A percentile compares a stretch with the other conserved stretches of the same genome.
phyloP scores from a whole-genome alignment of 2,888 invertebrate genomes.

The Meteorus colon region DNA sequence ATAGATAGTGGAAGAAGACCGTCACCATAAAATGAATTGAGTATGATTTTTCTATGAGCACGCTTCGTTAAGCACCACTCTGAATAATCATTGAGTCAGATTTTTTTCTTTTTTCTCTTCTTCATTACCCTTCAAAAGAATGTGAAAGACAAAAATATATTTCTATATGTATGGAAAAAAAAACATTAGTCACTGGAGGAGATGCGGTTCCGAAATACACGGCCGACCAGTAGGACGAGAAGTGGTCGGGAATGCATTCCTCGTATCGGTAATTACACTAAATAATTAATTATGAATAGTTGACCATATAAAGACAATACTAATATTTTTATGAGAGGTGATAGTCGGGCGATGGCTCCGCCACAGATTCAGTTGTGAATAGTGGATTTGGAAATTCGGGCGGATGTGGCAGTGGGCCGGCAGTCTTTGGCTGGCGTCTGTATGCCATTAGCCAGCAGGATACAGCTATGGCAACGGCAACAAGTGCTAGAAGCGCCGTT shows the following conservation, averaged over 20 bases:
- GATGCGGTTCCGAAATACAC: slow-evolving; percentile 67
- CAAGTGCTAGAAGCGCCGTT: slow-evolving; percentile 91
- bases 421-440: slow-evolving; percentile 88
- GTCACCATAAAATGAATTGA: slow-evolving; percentile 33
- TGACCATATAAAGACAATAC: slow-evolving; percentile 49
- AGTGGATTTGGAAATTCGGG: slow-evolving; percentile 96
- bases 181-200: slow-evolving; percentile 70
- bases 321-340: slow-evolving; percentile 69
- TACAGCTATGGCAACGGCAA: slow-evolving; percentile 94
- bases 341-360: slow-evolving; percentile 89
- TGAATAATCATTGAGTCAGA: neutral
- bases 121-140: slow-evolving; percentile 19
- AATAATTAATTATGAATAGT: slow-evolving; percentile 24
- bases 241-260: slow-evolving; percentile 67
- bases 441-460: slow-evolving; percentile 97
- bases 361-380: slow-evolving; percentile 88
- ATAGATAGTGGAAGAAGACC: slow-evolving; percentile 44
- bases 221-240: slow-evolving; percentile 62
- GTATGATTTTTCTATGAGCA: slow-evolving; percentile 1
- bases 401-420: slow-evolving; percentile 94
- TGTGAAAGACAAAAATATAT: slow-evolving; percentile 32
- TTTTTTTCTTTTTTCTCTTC: neutral
- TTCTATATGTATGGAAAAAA: slow-evolving; percentile 36
- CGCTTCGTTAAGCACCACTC: slow-evolving; percentile 17
- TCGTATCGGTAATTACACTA: slow-evolving; percentile 47